Evolutionary conservation across 2,113 vertebrate species (phyloP).

Genomic region (Antechinus stuartii): DNA sequence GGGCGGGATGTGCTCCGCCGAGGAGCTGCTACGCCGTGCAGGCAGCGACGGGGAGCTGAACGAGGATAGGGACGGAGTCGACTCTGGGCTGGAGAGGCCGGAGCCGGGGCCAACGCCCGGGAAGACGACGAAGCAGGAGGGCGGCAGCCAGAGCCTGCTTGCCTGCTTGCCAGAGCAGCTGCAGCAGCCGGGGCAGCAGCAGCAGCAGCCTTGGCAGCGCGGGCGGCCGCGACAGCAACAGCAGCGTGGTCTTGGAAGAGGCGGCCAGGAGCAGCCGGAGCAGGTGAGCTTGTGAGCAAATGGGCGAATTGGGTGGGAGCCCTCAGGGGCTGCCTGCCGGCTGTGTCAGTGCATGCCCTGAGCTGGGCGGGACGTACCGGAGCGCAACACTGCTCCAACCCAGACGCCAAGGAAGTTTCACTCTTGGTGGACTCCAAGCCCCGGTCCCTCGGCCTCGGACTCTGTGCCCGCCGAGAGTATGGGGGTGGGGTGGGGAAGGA

Average conservation of each 20-base stretch:
- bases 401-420: neutral
- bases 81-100: neutral
- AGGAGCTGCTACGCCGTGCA: constrained; percentile 56
- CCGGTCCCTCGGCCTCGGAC: neutral
- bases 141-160: neutral
- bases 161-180: neutral
- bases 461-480: neutral
- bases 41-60: constrained; percentile 63
- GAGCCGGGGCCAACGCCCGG: constrained; percentile 37
- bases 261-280: constrained; percentile 39
- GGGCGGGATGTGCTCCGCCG: constrained; percentile 75
- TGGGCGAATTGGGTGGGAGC: constrained; percentile 31
- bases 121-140: neutral
- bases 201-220: neutral
- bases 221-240: constrained; percentile 3
- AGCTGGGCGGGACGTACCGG: neutral
- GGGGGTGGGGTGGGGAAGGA: neutral
- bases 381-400: neutral
- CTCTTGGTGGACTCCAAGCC: too few species aligned
- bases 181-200: constrained; percentile 20
- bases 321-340: neutral
- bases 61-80: constrained; percentile 56
- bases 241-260: constrained; percentile 26
- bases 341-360: neutral
- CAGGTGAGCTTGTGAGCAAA: constrained; percentile 43